Evolutionary conservation across 2,797 vertebrate species (phyloP).

Genomic region (Onychomys leucogaster): DNA sequence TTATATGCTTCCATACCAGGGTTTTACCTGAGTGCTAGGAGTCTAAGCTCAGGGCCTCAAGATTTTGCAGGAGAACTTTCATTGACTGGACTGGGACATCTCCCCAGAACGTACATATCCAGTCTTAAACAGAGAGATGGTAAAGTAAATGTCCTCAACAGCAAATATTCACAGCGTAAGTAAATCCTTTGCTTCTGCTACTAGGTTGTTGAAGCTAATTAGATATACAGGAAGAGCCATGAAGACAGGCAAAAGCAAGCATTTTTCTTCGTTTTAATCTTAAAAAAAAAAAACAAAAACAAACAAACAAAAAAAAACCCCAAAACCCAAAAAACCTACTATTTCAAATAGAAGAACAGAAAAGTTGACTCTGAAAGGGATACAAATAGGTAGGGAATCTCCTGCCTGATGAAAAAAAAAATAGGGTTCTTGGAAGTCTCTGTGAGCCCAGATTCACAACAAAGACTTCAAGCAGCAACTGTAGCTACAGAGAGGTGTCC

Average conservation of each 20-base stretch:
- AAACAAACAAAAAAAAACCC: too few species aligned
- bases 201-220: constrained; percentile 64
- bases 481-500: neutral
- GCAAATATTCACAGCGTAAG: constrained; percentile 56
- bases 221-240: neutral
- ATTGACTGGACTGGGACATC: neutral
- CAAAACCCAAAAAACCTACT: neutral
- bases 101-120: neutral
- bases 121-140: constrained; percentile 39
- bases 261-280: constrained; percentile 49
- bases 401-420: constrained; percentile 57
- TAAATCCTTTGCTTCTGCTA: constrained; percentile 33
- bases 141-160: constrained; percentile 23
- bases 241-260: constrained; percentile 57
- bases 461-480: neutral
- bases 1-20: neutral
- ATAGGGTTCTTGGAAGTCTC: neutral
- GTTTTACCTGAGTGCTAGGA: neutral
- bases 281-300: constrained; percentile 55
- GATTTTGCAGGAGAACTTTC: neutral
- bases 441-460: neutral
- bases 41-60: neutral
- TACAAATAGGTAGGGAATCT: constrained; percentile 46
- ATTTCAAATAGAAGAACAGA: constrained; percentile 34
- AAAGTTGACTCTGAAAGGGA: constrained; percentile 40